Percentiles rank a stretch among this genome's conserved stretches.
phyloP scores from a whole-genome alignment of 2,888 invertebrate genomes.

The Apocheima hispidaria region DNA sequence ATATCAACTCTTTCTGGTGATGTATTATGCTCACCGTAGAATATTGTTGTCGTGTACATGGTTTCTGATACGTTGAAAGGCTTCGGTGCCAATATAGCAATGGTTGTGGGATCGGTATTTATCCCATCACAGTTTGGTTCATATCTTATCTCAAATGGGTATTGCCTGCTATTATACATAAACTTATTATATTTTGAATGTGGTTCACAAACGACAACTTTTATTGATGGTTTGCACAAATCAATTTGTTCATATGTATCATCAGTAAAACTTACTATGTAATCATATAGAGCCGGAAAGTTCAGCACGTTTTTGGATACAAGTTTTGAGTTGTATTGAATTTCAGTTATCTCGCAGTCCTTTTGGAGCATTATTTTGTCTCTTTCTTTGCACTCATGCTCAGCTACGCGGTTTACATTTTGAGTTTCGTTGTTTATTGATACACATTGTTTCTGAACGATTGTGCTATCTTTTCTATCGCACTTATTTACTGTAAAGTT shows the following conservation, averaged over 20 bases:
- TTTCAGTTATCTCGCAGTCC: neutral
- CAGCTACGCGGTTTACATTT: too few relatives aligned
- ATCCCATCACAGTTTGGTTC: neutral
- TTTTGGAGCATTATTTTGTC: neutral
- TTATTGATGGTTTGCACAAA: neutral
- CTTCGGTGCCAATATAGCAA: constrained; percentile 40
- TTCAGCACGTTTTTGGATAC: neutral
- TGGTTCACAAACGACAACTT: neutral
- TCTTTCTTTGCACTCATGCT: neutral
- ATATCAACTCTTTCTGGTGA: neutral
- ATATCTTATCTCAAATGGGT: neutral
- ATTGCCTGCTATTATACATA: neutral
- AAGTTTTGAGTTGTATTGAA: neutral
- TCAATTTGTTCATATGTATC: neutral
- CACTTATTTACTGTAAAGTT: neutral
- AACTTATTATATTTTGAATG: neutral
- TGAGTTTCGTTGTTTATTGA: too few relatives aligned
- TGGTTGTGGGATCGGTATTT: neutral
- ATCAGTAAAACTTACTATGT: neutral
- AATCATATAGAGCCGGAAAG: neutral
- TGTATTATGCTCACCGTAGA: constrained; percentile 13
- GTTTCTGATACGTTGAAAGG: constrained; percentile 13
- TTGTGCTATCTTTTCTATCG: neutral
- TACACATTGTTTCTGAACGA: neutral
- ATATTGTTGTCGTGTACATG: constrained; percentile 26